Percentiles rank a stretch among this genome's conserved stretches.
Evolutionary conservation across 2,113 vertebrate species (phyloP).

Genomic region (Picathartes gymnocephalus): DNA sequence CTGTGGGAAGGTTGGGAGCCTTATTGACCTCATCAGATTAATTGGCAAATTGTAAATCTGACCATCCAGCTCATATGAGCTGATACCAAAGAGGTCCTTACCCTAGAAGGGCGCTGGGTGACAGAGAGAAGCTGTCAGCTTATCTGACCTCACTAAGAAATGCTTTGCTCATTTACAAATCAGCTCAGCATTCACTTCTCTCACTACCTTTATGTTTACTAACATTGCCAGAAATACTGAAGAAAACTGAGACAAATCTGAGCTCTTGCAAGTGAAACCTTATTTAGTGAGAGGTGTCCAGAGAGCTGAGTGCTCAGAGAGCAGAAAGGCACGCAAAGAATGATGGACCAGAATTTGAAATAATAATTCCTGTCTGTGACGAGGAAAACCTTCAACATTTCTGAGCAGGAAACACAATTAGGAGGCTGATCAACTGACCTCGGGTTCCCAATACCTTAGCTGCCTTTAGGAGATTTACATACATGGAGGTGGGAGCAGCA

Average conservation of each 20-base stretch:
- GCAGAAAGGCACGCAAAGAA: not conserved
- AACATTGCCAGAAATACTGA: not conserved
- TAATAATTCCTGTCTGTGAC: not conserved
- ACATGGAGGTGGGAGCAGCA: not conserved
- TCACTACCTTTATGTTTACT: not conserved
- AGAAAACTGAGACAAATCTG: not conserved
- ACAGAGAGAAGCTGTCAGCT: not conserved
- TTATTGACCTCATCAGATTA: conserved; percentile 18
- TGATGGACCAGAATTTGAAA: not conserved
- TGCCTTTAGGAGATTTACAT: not conserved
- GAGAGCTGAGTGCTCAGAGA: not conserved
- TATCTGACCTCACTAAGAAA: not conserved
- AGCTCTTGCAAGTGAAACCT: not conserved
- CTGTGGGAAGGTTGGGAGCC: conserved; percentile 8
- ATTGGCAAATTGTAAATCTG: conserved; percentile 49
- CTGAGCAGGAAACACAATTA: not conserved
- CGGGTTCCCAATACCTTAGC: not conserved
- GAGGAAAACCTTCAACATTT: not conserved
- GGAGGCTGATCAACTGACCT: not conserved
- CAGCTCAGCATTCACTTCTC: not conserved
- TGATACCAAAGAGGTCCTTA: conserved; percentile 1
- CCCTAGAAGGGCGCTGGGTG: not conserved
- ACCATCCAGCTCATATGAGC: conserved; percentile 33
- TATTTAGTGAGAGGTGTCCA: not conserved
- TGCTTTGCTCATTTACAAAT: not conserved